Percentiles rank a stretch among this genome's conserved stretches.
Conservation (phyloP, 2,888 invertebrate genomes). For the Globia sparganii region DNA sequence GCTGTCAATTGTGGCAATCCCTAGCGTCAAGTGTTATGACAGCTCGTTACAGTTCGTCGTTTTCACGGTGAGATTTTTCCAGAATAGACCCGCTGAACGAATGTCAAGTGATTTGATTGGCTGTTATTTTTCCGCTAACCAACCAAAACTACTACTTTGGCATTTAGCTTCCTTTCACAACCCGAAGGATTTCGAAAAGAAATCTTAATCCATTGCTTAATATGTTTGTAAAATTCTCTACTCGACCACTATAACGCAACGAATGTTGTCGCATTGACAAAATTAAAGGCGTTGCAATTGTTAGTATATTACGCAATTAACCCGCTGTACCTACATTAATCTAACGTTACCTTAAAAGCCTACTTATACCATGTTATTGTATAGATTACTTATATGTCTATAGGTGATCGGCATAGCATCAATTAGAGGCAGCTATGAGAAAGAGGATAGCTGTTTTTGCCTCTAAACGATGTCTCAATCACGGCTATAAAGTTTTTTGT, state of each 20-base stretch:
- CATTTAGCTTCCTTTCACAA: background rate
- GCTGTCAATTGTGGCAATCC: background rate
- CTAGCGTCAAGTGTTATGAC: background rate
- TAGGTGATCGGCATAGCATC: conserved; percentile 25
- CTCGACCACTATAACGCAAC: background rate
- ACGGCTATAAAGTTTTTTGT: conserved; percentile 30
- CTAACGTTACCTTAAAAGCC: conserved; percentile 20
- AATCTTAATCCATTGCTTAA: background rate
- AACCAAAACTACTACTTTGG: background rate
- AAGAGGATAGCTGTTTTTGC: conserved; percentile 43
- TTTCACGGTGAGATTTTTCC: background rate
- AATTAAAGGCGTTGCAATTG: background rate
- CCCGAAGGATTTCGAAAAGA: background rate
- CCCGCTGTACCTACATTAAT: background rate
- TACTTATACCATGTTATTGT: background rate
- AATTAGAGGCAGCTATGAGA: conserved; percentile 47
- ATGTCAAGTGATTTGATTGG: background rate
- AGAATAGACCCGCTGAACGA: background rate
- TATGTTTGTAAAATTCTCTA: background rate
- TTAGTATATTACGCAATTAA: background rate
- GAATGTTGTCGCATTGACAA: background rate
- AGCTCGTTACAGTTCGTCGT: no score
- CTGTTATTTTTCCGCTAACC: background rate
- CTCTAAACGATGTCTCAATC: conserved; percentile 35
- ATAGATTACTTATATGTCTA: background rate